A percentile compares a stretch with the other conserved stretches of the same genome.
phyloP scores from a whole-genome alignment of 35 echinoderm and acorn worm genomes.

The Ptychodera flava region DNA sequence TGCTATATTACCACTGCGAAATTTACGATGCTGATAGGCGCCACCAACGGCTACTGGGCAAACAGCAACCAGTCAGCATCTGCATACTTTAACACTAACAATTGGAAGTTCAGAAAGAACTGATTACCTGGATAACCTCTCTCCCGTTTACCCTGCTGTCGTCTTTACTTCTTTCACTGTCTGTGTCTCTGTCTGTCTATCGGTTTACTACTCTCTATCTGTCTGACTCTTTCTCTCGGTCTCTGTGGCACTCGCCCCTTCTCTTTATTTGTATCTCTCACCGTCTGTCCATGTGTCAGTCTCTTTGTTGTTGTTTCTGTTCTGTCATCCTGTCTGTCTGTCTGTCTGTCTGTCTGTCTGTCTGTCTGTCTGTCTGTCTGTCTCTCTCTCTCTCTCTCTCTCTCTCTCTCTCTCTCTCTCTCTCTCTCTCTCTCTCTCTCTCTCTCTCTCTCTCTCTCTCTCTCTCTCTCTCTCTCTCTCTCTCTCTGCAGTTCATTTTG shows the following conservation, averaged over 20 bases:
- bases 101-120: too few species aligned
- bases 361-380: not conserved
- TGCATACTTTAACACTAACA: too few species aligned
- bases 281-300: too few species aligned
- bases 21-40: too few species aligned
- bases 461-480: not conserved
- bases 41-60: too few species aligned
- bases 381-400: not conserved
- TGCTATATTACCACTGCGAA: too few species aligned
- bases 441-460: not conserved
- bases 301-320: too few species aligned
- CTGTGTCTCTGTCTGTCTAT: not conserved
- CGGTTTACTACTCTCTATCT: not conserved
- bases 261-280: too few species aligned
- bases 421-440: not conserved
- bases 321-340: not conserved
- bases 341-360: not conserved
- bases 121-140: too few species aligned
- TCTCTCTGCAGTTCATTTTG: not conserved
- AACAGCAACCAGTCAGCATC: too few species aligned
- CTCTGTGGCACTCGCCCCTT: not conserved
- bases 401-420: not conserved
- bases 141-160: not conserved
- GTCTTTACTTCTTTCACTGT: not conserved
- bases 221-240: not conserved